Conservation (phyloP, 2,113 vertebrate species). For the Agelaius phoeniceus region DNA sequence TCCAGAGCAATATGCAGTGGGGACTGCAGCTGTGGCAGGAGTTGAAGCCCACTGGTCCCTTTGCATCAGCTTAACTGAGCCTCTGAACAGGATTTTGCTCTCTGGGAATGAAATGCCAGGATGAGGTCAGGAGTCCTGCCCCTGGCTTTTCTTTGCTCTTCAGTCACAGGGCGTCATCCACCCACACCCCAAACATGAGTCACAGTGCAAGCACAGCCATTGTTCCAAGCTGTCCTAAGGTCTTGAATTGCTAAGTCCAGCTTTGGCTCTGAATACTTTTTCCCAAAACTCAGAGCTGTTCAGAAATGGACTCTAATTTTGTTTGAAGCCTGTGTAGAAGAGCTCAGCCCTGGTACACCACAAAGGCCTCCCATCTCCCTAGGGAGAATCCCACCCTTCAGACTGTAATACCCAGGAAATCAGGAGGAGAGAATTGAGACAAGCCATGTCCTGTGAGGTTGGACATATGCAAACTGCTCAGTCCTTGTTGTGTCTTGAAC, state of each 20-base stretch:
- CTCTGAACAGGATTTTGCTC: not conserved
- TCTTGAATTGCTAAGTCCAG: not conserved
- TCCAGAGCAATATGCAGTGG: not conserved
- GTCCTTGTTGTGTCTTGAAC: not conserved
- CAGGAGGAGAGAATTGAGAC: not conserved
- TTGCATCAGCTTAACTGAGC: not conserved
- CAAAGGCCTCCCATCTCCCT: not conserved
- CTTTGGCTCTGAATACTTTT: not conserved
- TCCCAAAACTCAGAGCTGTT: not conserved
- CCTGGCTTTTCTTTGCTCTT: not conserved
- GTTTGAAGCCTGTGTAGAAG: not conserved
- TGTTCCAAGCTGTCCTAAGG: not conserved
- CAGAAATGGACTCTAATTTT: not conserved
- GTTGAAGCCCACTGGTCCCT: not conserved
- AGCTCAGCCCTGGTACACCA: not conserved
- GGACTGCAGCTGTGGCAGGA: not conserved
- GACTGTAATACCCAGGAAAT: fast-evolving
- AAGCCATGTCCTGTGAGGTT: not conserved
- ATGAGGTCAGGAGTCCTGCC: not conserved
- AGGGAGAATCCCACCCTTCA: not conserved
- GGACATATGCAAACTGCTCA: not conserved
- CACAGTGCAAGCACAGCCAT: not conserved
- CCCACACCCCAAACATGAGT: not conserved
- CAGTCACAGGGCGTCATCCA: not conserved
- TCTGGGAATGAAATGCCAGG: not conserved